Percentiles rank a stretch among this genome's conserved stretches.
Conservation (phyloP, 2,888 invertebrate genomes). For the Tenthredo notha region DNA sequence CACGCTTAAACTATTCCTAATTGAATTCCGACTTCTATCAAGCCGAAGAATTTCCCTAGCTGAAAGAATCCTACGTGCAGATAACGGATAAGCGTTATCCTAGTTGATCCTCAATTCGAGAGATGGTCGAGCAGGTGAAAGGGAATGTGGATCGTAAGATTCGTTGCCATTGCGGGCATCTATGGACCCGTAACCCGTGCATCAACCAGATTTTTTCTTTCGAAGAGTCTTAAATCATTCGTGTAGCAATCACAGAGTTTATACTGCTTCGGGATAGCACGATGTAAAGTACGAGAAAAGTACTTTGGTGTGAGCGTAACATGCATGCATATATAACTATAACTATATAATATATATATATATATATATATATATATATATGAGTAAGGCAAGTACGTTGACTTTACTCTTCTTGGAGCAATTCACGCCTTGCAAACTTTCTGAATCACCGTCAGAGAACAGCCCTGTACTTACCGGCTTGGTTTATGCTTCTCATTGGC, state of each 20-base stretch:
- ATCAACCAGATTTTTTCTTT: constrained; percentile 31
- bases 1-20: neutral
- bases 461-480: constrained; percentile 53
- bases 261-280: constrained; percentile 37
- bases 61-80: neutral
- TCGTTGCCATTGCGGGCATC: neutral
- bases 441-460: constrained; percentile 22
- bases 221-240: constrained; percentile 54
- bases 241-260: constrained; percentile 52
- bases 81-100: neutral
- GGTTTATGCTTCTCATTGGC: constrained; percentile 54
- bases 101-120: neutral
- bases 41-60: neutral
- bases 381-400: neutral
- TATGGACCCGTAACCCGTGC: neutral
- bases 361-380: too few species aligned
- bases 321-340: neutral
- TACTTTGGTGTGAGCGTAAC: neutral
- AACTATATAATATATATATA: too few species aligned
- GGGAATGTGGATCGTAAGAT: neutral
- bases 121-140: neutral
- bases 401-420: constrained; percentile 7
- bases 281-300: neutral
- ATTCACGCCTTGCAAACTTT: constrained; percentile 31
- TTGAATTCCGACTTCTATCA: constrained; percentile 1